phyloP scores from a whole-genome alignment of 1,140 invertebrate genomes.

The Drosophila busckii region DNA sequence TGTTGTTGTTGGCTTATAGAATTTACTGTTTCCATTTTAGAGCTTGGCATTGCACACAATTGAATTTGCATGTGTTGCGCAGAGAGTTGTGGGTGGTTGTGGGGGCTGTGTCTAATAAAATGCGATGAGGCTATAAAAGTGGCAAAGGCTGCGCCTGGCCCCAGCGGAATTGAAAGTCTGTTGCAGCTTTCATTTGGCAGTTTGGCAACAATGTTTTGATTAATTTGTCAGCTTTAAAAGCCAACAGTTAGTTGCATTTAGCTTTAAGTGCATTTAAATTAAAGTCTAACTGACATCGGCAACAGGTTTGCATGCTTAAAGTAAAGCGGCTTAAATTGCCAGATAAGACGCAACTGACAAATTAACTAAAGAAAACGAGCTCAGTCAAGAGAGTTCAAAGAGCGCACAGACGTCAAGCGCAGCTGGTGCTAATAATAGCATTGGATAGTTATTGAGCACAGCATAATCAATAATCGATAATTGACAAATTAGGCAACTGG shows the following conservation, averaged over 20 bases:
- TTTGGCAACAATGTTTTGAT: conserved; percentile 69
- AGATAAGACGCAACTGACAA: too few species aligned
- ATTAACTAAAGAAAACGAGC: too few species aligned
- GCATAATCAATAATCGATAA: conserved; percentile 65
- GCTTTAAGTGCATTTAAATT: conserved; percentile 18
- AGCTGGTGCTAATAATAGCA: conserved; percentile 46
- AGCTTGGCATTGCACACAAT: conserved; percentile 25
- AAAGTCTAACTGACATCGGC: conserved; percentile 10
- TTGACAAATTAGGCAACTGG: conserved; percentile 57
- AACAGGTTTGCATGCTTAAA: too few species aligned
- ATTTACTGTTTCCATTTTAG: conserved; percentile 39
- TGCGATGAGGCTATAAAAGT: conserved; percentile 66
- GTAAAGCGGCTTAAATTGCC: too few species aligned
- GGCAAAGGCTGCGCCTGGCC: conserved; percentile 35
- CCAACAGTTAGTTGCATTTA: too few species aligned
- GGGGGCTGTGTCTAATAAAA: conserved; percentile 59
- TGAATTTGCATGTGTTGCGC: conserved; percentile 61
- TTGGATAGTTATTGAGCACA: conserved; percentile 12
- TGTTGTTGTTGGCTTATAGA: conserved; percentile 6
- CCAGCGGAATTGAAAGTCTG: conserved; percentile 36
- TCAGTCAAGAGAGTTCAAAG: conserved; percentile 23
- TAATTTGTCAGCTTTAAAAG: conserved; percentile 51
- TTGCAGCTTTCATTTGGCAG: conserved; percentile 54
- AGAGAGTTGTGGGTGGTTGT: too few species aligned
- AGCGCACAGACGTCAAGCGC: conserved; percentile 2